Percentiles rank a stretch among this genome's conserved stretches.
These are phyloP conservation scores for Tigriopus japonicus DNA, from an alignment of 1,140 invertebrate species.

Conservation along the genomic window DNA sequence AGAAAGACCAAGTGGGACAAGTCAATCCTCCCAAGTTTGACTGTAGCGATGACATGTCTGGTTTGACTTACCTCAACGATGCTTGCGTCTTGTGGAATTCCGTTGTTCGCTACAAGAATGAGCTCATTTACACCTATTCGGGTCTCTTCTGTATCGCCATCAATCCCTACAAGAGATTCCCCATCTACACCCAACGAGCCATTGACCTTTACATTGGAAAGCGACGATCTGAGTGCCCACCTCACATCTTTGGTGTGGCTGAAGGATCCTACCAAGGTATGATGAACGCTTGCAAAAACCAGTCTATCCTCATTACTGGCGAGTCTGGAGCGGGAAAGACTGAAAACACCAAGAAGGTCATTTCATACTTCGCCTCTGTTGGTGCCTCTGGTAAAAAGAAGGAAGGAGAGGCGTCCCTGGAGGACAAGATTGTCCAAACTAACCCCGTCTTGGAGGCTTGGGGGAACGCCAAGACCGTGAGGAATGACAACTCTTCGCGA, in stretches of 20 bases:
- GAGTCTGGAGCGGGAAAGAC: slow-evolving; percentile 54
- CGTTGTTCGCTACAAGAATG: slow-evolving; percentile 88
- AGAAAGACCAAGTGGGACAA: slow-evolving; percentile 74
- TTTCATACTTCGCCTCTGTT: slow-evolving; percentile 91
- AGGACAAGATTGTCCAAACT: slow-evolving; percentile 97
- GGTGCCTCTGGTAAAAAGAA: slow-evolving; percentile 63
- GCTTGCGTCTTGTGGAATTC: slow-evolving; percentile 84
- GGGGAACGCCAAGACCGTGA: slow-evolving; percentile 98
- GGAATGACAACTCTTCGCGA: slow-evolving; percentile 99
- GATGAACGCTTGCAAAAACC: slow-evolving; percentile 25
- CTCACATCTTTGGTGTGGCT: slow-evolving; percentile 41
- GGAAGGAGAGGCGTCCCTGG: slow-evolving; percentile 42
- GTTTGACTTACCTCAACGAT: slow-evolving; percentile 41
- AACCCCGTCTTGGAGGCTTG: slow-evolving; percentile 98
- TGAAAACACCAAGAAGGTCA: slow-evolving; percentile 99
- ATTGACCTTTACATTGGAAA: slow-evolving; percentile 95
- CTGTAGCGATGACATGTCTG: slow-evolving; percentile 38
- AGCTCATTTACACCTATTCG: slow-evolving; percentile 57
- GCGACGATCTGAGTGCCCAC: slow-evolving; percentile 57
- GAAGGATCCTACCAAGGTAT: slow-evolving; percentile 60
- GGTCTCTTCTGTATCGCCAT: slow-evolving; percentile 43
- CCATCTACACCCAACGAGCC: slow-evolving; percentile 44
- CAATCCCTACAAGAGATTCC: slow-evolving; percentile 42
- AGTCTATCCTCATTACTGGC: slow-evolving; percentile 21
- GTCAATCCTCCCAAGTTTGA: slow-evolving; percentile 38